Percentiles rank a stretch among this genome's conserved stretches.
Conservation (phyloP, 2,113 vertebrate genomes). For the Geococcyx californianus region DNA sequence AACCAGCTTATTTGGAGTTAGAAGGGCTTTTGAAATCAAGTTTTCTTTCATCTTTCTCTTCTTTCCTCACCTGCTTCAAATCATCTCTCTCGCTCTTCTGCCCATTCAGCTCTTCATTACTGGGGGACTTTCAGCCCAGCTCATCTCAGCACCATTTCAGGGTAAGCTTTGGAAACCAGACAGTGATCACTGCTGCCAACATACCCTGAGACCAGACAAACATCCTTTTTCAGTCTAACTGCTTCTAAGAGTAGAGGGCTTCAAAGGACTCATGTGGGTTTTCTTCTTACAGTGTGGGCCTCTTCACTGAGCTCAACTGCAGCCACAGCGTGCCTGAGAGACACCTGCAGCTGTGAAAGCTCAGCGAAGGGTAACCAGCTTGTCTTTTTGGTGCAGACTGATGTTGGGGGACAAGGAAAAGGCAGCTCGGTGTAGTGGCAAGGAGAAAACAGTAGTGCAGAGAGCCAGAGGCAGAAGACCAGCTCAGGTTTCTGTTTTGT, state of each 20-base stretch:
- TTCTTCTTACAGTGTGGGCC: background rate
- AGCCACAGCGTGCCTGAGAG: background rate
- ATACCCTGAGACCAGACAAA: background rate
- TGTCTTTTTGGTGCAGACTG: background rate
- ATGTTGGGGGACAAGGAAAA: background rate
- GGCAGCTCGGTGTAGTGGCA: background rate
- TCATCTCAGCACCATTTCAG: background rate
- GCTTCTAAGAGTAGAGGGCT: background rate
- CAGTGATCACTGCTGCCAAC: background rate
- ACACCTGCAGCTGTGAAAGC: background rate
- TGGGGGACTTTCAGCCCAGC: background rate
- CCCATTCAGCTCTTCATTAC: background rate
- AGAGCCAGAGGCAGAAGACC: background rate
- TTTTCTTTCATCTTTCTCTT: background rate
- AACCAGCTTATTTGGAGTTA: background rate
- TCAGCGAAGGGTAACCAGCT: background rate
- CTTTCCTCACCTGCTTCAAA: background rate
- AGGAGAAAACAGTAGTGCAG: background rate
- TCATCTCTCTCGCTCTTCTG: background rate
- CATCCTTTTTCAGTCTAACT: slow-evolving; percentile 39
- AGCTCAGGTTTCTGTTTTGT: background rate
- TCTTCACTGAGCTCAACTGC: background rate
- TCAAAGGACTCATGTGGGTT: background rate
- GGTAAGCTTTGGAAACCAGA: background rate
- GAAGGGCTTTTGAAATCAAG: background rate